Conservation (phyloP, 2,797 vertebrate genomes). For the Chaunax sp. region DNA sequence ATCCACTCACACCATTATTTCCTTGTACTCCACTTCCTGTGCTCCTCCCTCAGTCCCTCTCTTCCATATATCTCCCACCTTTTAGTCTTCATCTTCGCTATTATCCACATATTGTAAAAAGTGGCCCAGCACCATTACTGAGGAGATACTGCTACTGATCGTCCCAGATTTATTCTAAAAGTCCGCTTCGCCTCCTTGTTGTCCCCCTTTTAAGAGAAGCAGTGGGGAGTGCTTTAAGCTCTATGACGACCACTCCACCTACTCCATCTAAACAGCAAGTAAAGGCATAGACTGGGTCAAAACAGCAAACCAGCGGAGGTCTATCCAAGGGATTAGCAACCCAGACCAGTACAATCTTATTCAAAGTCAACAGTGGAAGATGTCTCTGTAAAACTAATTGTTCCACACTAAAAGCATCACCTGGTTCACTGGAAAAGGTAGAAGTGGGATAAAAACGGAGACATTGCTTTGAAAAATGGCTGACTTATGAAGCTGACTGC, state of each 20-base stretch:
- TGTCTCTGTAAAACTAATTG: conserved; percentile 38
- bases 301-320: background rate
- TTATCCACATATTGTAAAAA: conserved; percentile 29
- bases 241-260: no score
- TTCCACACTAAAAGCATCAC: conserved; percentile 25
- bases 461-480: conserved; percentile 65
- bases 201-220: background rate
- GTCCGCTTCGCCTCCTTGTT: background rate
- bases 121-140: conserved; percentile 7
- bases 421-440: conserved; percentile 23
- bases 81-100: background rate
- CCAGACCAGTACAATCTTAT: background rate
- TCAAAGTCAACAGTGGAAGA: conserved; percentile 32
- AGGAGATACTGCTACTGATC: conserved; percentile 6
- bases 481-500: conserved; percentile 55
- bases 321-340: conserved; percentile 12
- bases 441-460: conserved; percentile 37
- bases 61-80: background rate
- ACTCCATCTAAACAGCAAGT: no score
- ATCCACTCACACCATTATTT: conserved; percentile 28
- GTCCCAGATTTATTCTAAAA: no score
- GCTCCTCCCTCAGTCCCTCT: background rate
- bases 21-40: background rate
- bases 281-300: no score
- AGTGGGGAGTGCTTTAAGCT: background rate